Evolutionary conservation across 2,797 vertebrate genomes (phyloP).

Genomic region (Acrocephalus scirpaceus): DNA sequence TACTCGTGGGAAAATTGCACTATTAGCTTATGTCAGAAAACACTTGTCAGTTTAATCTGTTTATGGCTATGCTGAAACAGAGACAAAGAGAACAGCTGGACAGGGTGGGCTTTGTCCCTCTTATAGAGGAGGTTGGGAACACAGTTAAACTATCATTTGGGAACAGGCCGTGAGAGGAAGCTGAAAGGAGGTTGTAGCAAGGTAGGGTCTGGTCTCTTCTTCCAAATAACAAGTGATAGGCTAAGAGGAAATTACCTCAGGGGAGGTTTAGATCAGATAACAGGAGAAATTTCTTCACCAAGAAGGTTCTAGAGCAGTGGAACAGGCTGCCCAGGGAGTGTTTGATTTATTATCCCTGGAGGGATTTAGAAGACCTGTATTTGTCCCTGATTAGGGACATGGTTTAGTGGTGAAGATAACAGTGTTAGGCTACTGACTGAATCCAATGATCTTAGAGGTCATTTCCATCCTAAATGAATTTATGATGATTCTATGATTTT

Average conservation of each 20-base stretch:
- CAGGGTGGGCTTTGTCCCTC: neutral
- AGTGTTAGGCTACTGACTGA: neutral
- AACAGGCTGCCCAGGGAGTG: neutral
- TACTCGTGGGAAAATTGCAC: neutral
- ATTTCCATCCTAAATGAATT: neutral
- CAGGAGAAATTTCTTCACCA: neutral
- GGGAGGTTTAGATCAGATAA: neutral
- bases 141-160: neutral
- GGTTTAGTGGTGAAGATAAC: neutral
- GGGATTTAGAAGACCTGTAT: neutral
- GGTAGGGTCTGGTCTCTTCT: neutral
- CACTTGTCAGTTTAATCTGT: neutral
- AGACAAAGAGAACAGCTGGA: neutral
- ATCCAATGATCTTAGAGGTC: rapidly evolving
- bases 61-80: neutral
- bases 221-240: neutral
- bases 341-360: neutral
- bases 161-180: neutral
- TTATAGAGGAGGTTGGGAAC: neutral
- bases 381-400: neutral
- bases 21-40: neutral
- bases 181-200: neutral
- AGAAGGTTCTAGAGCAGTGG: neutral
- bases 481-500: neutral
- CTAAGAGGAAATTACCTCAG: neutral